Percentiles rank a stretch among this genome's conserved stretches.
Evolutionary conservation across 2,888 invertebrate species (phyloP).

Genomic region (Hydraecia micacea): DNA sequence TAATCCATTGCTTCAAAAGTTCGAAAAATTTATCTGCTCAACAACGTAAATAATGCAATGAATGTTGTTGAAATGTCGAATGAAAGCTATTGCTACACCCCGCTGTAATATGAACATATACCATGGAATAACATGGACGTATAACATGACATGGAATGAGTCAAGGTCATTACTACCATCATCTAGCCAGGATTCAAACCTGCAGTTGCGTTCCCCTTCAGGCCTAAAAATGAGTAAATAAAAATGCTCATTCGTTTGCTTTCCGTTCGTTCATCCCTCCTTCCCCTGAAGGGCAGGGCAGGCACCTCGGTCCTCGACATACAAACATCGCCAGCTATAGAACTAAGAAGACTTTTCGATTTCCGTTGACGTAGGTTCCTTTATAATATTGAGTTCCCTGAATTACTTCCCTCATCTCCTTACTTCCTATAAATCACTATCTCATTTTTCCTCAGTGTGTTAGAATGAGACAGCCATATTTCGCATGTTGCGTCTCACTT

Average conservation of each 20-base stretch:
- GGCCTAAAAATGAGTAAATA: conserved; percentile 1
- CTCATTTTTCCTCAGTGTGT: conserved; percentile 28
- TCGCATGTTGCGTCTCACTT: neutral
- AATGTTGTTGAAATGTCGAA: too few relatives aligned
- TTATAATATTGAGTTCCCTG: conserved; percentile 78
- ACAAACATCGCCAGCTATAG: conserved; percentile 30
- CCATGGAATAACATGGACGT: neutral
- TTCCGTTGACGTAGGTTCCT: conserved; percentile 73
- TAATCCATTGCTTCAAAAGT: too few relatives aligned
- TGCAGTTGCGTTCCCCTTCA: neutral
- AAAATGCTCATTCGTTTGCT: conserved; percentile 25
- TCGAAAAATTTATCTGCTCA: too few relatives aligned
- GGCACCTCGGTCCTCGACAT: conserved; percentile 5
- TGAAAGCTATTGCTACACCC: too few relatives aligned
- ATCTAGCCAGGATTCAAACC: neutral
- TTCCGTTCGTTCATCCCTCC: conserved; percentile 25
- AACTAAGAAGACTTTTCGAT: conserved; percentile 72
- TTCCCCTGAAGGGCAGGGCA: conserved; percentile 1
- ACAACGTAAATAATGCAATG: too few relatives aligned
- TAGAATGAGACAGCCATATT: conserved; percentile 15
- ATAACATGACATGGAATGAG: neutral
- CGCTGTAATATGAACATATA: neutral
- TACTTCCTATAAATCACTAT: conserved; percentile 49
- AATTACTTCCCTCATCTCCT: conserved; percentile 71
- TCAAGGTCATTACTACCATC: neutral